phyloP scores from a whole-genome alignment of 2,797 vertebrate genomes.

The Chanos chanos region DNA sequence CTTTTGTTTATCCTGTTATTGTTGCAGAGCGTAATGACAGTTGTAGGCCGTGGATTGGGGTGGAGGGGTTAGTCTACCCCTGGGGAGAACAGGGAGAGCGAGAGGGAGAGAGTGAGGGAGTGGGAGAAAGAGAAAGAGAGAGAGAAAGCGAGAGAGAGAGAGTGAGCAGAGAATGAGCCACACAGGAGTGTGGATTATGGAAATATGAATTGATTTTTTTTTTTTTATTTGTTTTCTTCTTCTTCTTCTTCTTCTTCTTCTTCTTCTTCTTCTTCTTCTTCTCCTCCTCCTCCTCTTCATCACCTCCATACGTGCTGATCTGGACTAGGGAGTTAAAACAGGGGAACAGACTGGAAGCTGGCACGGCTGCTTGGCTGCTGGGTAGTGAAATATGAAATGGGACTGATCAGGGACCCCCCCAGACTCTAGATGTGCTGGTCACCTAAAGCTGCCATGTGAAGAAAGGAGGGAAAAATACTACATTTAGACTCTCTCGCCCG shows the following conservation, averaged over 20 bases:
- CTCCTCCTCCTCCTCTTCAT: constrained; percentile 39
- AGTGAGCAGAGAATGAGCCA: constrained; percentile 75
- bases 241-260: constrained; percentile 21
- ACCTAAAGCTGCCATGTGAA: constrained; percentile 90
- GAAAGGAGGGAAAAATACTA: constrained; percentile 54
- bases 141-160: constrained; percentile 41
- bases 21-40: constrained; percentile 95
- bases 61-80: constrained; percentile 94
- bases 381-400: constrained; percentile 89
- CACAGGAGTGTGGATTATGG: constrained; percentile 99
- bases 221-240: too few species aligned
- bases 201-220: constrained; percentile 98
- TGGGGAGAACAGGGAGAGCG: constrained; percentile 74
- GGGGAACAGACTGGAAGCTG: constrained; percentile 87
- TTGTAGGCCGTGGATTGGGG: constrained; percentile 92
- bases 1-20: constrained; percentile 97
- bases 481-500: too few species aligned
- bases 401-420: constrained; percentile 73
- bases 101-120: constrained; percentile 17
- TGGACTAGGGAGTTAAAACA: constrained; percentile 76
- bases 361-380: too few species aligned
- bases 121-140: not conserved
- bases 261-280: constrained; percentile 11
- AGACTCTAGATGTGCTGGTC: constrained; percentile 83
- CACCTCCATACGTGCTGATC: constrained; percentile 47